These are phyloP conservation scores for Aphidius colemani DNA, from an alignment of 2,888 invertebrate species.

Conservation along the genomic window DNA sequence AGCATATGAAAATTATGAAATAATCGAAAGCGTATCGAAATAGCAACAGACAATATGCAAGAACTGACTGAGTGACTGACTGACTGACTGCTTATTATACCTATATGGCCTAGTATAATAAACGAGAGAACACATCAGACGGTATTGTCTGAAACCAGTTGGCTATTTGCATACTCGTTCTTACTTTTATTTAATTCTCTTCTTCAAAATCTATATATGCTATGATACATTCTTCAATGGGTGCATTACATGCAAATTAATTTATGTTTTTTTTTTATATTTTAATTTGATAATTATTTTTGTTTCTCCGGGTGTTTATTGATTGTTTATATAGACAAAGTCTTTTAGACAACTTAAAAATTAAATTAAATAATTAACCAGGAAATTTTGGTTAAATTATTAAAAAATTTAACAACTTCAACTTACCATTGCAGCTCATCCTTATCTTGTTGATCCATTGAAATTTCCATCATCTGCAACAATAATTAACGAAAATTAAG, in stretches of 20 bases:
- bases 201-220: neutral
- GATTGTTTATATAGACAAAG: slow-evolving; percentile 53
- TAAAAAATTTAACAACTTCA: no score
- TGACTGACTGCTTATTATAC: slow-evolving; percentile 32
- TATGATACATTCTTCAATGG: neutral
- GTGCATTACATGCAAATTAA: slow-evolving; percentile 13
- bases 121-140: slow-evolving; percentile 30
- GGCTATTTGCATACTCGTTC: slow-evolving; percentile 54
- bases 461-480: no score
- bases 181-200: slow-evolving; percentile 37
- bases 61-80: slow-evolving; percentile 27
- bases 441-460: no score
- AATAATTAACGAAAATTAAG: neutral
- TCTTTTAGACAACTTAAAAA: no score
- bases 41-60: neutral
- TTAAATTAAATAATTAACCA: no score
- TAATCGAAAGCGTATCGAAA: slow-evolving; percentile 58
- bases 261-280: no score
- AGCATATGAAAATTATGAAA: slow-evolving; percentile 59
- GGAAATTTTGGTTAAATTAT: no score
- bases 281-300: slow-evolving; percentile 50
- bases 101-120: slow-evolving; percentile 35
- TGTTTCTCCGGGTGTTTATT: slow-evolving; percentile 43
- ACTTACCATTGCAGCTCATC: no score
- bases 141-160: slow-evolving; percentile 60